Percentiles rank a stretch among this genome's conserved stretches.
These are phyloP conservation scores for Spheniscus humboldti DNA, from an alignment of 2,797 vertebrate genomes.

Conservation along the genomic window DNA sequence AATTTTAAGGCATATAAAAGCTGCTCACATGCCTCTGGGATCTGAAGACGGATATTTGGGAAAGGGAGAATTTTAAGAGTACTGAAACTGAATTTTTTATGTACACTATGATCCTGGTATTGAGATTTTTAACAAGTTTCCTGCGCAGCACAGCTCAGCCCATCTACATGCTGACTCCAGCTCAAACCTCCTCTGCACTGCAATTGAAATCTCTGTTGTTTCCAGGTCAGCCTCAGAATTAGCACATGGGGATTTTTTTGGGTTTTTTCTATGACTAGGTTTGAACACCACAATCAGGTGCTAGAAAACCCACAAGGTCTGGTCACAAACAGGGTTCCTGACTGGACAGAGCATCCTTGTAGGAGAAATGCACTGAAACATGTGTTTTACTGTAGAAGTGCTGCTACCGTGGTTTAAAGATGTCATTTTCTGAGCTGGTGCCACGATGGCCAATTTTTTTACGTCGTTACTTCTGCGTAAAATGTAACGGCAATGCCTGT, in stretches of 20 bases:
- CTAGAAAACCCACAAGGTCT: background rate
- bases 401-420: background rate
- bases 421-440: background rate
- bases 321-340: background rate
- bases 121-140: background rate
- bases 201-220: background rate
- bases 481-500: background rate
- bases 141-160: background rate
- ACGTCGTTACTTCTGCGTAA: background rate
- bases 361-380: background rate
- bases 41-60: background rate
- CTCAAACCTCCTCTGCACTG: background rate
- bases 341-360: background rate
- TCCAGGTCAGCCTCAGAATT: background rate
- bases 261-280: background rate
- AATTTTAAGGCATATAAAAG: conserved; percentile 25
- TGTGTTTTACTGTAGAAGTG: background rate
- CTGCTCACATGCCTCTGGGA: background rate
- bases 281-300: background rate
- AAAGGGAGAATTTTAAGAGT: background rate
- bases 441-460: background rate
- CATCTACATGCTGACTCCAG: background rate
- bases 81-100: background rate
- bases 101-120: background rate
- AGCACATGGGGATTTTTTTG: background rate